Base-by-base conservation (phyloP, 2,797 vertebrate genomes). In the Pangasius mekongensis region DNA sequence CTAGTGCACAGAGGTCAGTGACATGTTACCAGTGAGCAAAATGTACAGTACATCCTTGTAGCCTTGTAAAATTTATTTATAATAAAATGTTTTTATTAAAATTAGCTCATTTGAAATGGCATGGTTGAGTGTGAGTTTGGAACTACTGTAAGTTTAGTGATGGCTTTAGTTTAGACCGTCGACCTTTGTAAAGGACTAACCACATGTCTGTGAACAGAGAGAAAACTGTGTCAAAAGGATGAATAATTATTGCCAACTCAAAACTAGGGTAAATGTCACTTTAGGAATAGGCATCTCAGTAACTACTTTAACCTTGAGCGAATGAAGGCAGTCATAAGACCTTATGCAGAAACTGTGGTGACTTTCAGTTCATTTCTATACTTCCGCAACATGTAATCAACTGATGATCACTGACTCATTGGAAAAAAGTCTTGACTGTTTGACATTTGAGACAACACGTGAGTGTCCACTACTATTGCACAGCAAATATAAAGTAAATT, bases 151-250 rank as follows among this genome's bases (percentile, higher is more conserved):
- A n/a, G 27, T 18, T 43, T 56, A 54, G 30, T n/a, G 67, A n/a
- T 24, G 22, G 11, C 43, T 83, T 85, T 39, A n/a, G 43, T n/a
- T 74, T 56, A 20, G 6, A 54, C 64, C 4, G 2, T 56, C 18
- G 43, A 43, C 33, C 14, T 14, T 47, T 39, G 7, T 14, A 24
- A 43, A 58, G 24, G 56, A 71, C 76, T 69, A 30, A 30, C 14
- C 69, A 39, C 88, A 88, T 71, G 67, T 86, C 90, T 91, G 87
- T 62, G 47, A 89, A 89, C 20, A 89, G 71, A 90, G 54, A 85
- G 39, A 47, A 86, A 87, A 86, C 4, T 30, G 43, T 36, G 39
- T 52, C 9, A 81, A 67, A 88, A 7, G 39, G 4, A 47, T 30
- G 33, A 87, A 43, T 7, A 49, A 88, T 30, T 14, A 73, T 43